Conservation (phyloP, 2,888 invertebrate species). For the Clistopyga incitator region DNA sequence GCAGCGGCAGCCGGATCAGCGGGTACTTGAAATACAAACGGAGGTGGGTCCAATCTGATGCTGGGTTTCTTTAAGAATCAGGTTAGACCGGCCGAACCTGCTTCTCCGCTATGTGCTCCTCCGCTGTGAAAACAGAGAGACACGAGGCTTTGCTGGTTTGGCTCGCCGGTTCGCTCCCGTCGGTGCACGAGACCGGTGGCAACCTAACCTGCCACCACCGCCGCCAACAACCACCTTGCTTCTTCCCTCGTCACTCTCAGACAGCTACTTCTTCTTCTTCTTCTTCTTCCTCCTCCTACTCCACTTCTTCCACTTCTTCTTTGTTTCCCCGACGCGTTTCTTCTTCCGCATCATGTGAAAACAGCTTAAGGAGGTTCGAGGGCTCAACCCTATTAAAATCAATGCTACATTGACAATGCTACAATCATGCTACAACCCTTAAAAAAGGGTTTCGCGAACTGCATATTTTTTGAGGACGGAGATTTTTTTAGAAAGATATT, state of each 20-base stretch:
- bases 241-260: conserved; percentile 58
- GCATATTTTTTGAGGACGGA: too few relatives aligned
- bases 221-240: conserved; percentile 57
- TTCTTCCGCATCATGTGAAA: neutral
- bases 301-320: too few relatives aligned
- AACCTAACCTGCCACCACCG: conserved; percentile 70
- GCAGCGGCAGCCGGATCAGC: conserved; percentile 60
- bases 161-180: neutral
- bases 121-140: conserved; percentile 66
- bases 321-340: conserved; percentile 29
- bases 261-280: conserved; percentile 57
- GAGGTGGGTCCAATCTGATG: conserved; percentile 83
- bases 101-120: conserved; percentile 78
- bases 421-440: too few relatives aligned
- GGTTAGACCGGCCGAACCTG: conserved; percentile 85
- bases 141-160: conserved; percentile 22
- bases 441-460: too few relatives aligned
- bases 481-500: too few relatives aligned
- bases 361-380: neutral
- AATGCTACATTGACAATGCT: neutral
- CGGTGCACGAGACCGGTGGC: conserved; percentile 12
- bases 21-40: conserved; percentile 83
- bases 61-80: conserved; percentile 83
- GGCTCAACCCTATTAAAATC: neutral
- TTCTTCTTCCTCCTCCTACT: too few relatives aligned